Percentiles rank a stretch among this genome's conserved stretches.
phyloP scores from a whole-genome alignment of 2,113 vertebrate genomes.

The Notiomystis cincta region DNA sequence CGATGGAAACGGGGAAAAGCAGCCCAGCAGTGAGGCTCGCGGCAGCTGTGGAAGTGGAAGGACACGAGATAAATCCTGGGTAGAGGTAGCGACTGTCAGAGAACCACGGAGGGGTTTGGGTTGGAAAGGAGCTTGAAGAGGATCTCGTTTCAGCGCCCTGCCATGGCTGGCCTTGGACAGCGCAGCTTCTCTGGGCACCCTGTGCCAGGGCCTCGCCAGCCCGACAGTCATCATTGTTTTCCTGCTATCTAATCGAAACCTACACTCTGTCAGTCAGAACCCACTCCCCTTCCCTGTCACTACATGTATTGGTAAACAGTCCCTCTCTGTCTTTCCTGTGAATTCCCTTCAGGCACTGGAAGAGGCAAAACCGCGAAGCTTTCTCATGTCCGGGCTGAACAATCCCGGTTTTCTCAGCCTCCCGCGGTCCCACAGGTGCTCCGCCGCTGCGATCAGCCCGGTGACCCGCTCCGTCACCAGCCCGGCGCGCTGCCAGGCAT shows the following conservation, averaged over 20 bases:
- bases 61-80: no score
- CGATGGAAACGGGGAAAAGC: neutral
- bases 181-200: neutral
- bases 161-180: neutral
- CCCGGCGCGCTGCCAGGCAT: neutral
- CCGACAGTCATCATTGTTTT: no score
- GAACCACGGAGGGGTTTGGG: neutral
- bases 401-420: neutral
- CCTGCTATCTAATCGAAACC: neutral
- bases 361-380: neutral
- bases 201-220: neutral
- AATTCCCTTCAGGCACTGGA: neutral
- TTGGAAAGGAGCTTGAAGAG: neutral
- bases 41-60: neutral
- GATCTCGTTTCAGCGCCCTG: neutral
- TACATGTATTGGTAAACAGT: neutral
- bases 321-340: neutral
- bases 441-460: neutral
- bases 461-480: neutral
- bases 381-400: neutral
- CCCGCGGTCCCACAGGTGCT: neutral
- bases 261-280: neutral
- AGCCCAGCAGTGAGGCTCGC: fast-evolving
- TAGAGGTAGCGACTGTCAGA: fast-evolving
- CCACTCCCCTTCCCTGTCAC: neutral